Base-by-base conservation (phyloP, 2,113 vertebrate species). In the Dipodomys ordii region DNA sequence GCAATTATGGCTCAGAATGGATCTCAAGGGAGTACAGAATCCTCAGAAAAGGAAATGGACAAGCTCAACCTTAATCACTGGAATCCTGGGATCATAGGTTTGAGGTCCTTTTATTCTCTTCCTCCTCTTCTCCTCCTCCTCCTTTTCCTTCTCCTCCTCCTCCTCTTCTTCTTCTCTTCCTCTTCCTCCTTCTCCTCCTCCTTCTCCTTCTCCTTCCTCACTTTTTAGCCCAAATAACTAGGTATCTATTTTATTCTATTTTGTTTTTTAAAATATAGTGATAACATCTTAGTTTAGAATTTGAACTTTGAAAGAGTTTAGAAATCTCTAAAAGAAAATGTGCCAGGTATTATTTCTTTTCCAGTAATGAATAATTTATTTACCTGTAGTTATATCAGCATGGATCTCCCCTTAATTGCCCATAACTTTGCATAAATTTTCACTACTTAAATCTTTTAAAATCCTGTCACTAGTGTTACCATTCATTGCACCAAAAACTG, bases 291-390 rank as follows among this genome's bases (percentile, higher is more conserved):
- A 84, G 60, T 60, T 94, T 76, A 10, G 64, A 88, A 91, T 81
- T 8, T 76, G 39, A 93, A 83, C 57, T 93, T 62, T 72, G 69
- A 94, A 83, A 72, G 69, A 73, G 18, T 93, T 78, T 97, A 35
- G 71, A 96, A 82, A 93, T 89, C 77, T n/a, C 32, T 95, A 86
- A 76, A 90, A 88, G 87, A 77, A 57, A 32, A 87, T 67, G 64
- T 74, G 39, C 73, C 73, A 23, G n/a, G 46, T 30, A 87, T 53
- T 57, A 60, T 87, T 93, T 91, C 79, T 83, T 86, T 88, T 67
- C 83, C 28, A 7, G 2, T 79, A 92, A 76, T 78, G 86, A 88
- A 92, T 87, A 73, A 65, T 82, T 39, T 44, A 72, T 32, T 20
- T 27, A 71, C 39, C 16, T 6, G 1, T 3, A 86, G 25, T 39